phyloP scores from a whole-genome alignment of 2,888 invertebrate species.

The Timandra comae region DNA sequence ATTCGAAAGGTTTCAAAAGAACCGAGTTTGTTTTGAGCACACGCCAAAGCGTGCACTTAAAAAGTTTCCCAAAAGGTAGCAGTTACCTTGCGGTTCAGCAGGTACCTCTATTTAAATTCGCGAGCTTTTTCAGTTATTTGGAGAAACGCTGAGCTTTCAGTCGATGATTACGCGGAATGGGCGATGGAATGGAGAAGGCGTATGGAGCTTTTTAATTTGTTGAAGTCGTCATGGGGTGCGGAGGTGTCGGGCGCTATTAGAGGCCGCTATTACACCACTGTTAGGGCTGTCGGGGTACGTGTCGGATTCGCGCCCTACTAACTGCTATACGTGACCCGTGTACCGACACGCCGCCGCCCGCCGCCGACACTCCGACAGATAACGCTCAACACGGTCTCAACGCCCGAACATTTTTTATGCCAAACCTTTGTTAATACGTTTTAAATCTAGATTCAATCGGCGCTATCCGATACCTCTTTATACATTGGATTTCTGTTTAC shows the following conservation, averaged over 20 bases:
- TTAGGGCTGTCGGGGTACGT: constrained; percentile 61
- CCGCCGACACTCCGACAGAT: constrained; percentile 31
- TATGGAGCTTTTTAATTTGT: constrained; percentile 67
- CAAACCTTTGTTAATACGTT: constrained; percentile 13
- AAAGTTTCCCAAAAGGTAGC: constrained; percentile 18
- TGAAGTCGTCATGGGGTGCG: constrained; percentile 41
- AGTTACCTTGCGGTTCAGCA: constrained; percentile 22
- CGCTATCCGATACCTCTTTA: not conserved
- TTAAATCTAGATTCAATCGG: constrained; percentile 20
- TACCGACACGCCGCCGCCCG: constrained; percentile 36
- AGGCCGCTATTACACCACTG: constrained; percentile 62
- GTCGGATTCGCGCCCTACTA: constrained; percentile 67
- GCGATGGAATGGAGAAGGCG: constrained; percentile 32
- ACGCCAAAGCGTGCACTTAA: constrained; percentile 19
- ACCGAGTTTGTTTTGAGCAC: constrained; percentile 21
- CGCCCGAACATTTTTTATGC: constrained; percentile 13
- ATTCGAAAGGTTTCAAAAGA: constrained; percentile 11
- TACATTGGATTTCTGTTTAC: not conserved
- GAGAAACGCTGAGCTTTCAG: constrained; percentile 26
- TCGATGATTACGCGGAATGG: constrained; percentile 20
- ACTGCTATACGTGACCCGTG: constrained; percentile 59
- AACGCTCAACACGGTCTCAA: constrained; percentile 18
- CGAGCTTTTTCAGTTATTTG: constrained; percentile 25
- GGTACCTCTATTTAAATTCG: constrained; percentile 34
- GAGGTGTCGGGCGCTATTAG: constrained; percentile 56